These are phyloP conservation scores for Noctua pronuba DNA, from an alignment of 2,888 invertebrate species.

Conservation along the genomic window DNA sequence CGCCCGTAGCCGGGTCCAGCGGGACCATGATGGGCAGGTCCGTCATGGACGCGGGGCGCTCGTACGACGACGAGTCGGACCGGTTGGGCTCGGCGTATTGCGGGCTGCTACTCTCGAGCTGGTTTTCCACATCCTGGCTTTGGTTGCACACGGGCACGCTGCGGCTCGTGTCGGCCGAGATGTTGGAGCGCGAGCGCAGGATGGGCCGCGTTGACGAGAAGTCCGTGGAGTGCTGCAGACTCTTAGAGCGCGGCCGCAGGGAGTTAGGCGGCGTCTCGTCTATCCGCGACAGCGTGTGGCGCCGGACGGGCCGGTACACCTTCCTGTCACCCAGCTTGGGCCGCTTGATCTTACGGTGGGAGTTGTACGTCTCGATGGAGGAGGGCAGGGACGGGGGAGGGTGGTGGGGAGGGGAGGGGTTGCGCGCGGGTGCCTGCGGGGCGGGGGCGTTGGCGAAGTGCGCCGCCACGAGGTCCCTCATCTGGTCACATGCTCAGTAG, in stretches of 20 bases:
- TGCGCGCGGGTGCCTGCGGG: constrained; percentile 88
- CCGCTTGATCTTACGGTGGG: constrained; percentile 82
- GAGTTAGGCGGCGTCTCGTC: constrained; percentile 82
- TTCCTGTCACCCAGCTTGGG: constrained; percentile 81
- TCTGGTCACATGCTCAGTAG: constrained; percentile 93
- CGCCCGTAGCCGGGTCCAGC: constrained; percentile 81
- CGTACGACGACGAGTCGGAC: constrained; percentile 81
- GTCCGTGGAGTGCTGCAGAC: constrained; percentile 82
- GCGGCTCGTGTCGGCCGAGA: constrained; percentile 86
- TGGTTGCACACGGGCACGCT: constrained; percentile 87
- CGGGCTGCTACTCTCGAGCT: constrained; percentile 80
- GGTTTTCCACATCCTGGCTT: constrained; percentile 81
- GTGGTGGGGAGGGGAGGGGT: constrained; percentile 72
- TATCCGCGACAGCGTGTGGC: constrained; percentile 85
- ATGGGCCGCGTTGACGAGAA: constrained; percentile 83
- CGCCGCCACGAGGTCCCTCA: constrained; percentile 88
- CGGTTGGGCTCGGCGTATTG: constrained; percentile 85
- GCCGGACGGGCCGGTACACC: constrained; percentile 83
- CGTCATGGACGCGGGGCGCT: constrained; percentile 82
- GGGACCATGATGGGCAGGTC: constrained; percentile 85
- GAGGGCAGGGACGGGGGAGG: constrained; percentile 69
- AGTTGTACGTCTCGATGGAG: constrained; percentile 85
- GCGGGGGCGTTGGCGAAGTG: constrained; percentile 86
- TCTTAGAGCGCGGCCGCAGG: constrained; percentile 77
- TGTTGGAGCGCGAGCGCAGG: constrained; percentile 83